Evolutionary conservation across 2,113 vertebrate species (phyloP), one percentile per base, ranked within the genome.

Genomic region (Phasianus colchicus): DNA sequence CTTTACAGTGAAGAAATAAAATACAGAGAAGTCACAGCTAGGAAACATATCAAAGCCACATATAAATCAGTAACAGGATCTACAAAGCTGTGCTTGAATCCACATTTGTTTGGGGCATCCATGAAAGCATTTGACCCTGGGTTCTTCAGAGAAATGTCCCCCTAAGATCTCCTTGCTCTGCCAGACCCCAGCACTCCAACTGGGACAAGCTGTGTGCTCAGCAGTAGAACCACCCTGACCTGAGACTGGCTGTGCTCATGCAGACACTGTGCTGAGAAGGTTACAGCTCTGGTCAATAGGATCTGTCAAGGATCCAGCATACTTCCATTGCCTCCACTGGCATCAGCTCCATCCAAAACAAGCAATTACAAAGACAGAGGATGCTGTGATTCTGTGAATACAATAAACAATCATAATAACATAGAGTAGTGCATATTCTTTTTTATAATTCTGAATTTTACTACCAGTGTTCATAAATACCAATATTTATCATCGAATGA

Each of bases 1-100:
- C 66, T 87, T 87, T 75, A 82, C 52, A 90, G 34, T 14, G 13
- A 88, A 73, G 60, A 84, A 92, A 72, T 76, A 79, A 86, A 92
- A 73, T 76, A 40, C 1, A 15, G 83, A 48, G 85, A 79, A 66
- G 38, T 38, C 66, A 4, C 2, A 38, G 8, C 78, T 87, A 67
- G 66, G 81, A 92, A 95, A 47, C 22, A 10, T 89, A 85, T 93
- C 58, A 76, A 72, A 91, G 29, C 4, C 54, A 25, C 15, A 36
- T 94, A 86, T 79, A 83, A 88, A 85, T 75, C 88, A 69, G 57
- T 36, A 18, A 47, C 65, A 20, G 32, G 70, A 78, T 38, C 85
- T 82, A 75, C 73, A 67, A 63, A 89, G 87, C 70, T 61, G 6
- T 14, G 22, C 40, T 40, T 50, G 60, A 88, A 76, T 63, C 87